A percentile compares a stretch with the other conserved stretches of the same genome.
These are phyloP conservation scores for Protosalanx chinensis DNA, from an alignment of 2,797 vertebrate genomes.

Conservation along the genomic window DNA sequence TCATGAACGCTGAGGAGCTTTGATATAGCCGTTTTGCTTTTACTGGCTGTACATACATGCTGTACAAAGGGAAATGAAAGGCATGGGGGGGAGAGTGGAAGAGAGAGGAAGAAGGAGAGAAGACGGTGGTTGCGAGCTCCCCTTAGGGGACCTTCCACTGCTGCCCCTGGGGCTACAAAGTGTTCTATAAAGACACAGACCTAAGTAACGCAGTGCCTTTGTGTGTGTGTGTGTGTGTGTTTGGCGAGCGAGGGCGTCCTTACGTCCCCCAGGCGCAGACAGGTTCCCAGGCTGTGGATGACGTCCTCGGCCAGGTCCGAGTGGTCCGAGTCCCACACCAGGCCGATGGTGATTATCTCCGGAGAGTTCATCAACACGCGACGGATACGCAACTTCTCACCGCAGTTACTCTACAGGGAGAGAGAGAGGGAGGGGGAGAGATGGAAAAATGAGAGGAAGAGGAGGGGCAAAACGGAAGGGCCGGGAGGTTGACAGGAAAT, in stretches of 20 bases:
- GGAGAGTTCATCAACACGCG: conserved; percentile 97
- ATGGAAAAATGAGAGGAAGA: conserved; percentile 13
- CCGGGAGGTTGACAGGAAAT: not conserved
- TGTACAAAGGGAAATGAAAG: no score
- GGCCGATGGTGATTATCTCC: conserved; percentile 94
- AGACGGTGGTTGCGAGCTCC: no score
- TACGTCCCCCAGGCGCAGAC: conserved; percentile 94
- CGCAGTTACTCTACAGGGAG: conserved; percentile 90
- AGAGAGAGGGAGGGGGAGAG: not conserved
- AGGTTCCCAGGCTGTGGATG: conserved; percentile 96
- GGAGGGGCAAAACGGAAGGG: not conserved
- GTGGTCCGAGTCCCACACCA: conserved; percentile 97
- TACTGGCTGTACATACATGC: no score
- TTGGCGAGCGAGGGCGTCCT: conserved; percentile 50
- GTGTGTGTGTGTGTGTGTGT: conserved; percentile 3
- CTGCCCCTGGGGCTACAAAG: no score
- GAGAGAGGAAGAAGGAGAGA: no score
- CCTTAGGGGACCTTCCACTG: no score
- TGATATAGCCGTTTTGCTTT: no score
- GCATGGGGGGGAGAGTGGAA: no score
- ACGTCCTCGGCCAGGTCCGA: conserved; percentile 96
- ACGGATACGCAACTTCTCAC: conserved; percentile 93
- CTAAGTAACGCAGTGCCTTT: no score
- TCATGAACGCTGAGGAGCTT: no score
- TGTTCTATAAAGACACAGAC: no score